Base-by-base conservation (phyloP, 2,888 invertebrate genomes). In the Apodemia mormo region DNA sequence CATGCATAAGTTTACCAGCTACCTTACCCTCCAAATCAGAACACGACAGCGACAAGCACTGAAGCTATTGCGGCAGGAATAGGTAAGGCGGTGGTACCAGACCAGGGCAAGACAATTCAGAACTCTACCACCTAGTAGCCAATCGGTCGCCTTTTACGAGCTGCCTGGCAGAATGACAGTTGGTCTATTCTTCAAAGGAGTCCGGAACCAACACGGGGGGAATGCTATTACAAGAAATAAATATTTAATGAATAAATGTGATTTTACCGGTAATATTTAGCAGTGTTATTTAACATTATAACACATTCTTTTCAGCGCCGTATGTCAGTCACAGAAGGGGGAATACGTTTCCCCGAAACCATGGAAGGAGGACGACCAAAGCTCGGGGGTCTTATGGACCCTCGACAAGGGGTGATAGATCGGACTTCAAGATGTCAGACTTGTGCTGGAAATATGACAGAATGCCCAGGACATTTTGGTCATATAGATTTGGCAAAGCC, bases 381-480 rank as follows among this genome's bases (percentile, higher is more conserved):
- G 87, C 90, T 99, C 73, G 99, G 99, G 0, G 99, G 99, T 45
- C 96, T 99, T 75, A 99, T 99, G 99, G 99, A 99, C 89, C 99
- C 99, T 0, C 94, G 99, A 70, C 99, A 99, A 93, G 99, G 99
- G 80, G 99, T 99, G 72, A 97, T 99, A 64, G 99, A 99, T 87
- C 95, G 99, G 78, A 96, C 95, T 81, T 97, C 98, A 3, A 94
- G 98, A 72, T 99, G 99, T 83, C 98, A 98, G 87, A 99, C 99
- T 0, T 99, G 99, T 86, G 98, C 99, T 73, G 98, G 99, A 65
- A 99, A 98, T 83, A 98, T 99, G 97, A 97, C 98, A 0, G 99
- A 99, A 88, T 99, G 99, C 86, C 99, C 99, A 2, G 99, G 99
- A 2, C 99, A 99, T 89, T 99, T 99, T 93, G 99, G 99, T 4